Conservation (phyloP, 2,113 vertebrate genomes). For the Cromileptes altivelis region DNA sequence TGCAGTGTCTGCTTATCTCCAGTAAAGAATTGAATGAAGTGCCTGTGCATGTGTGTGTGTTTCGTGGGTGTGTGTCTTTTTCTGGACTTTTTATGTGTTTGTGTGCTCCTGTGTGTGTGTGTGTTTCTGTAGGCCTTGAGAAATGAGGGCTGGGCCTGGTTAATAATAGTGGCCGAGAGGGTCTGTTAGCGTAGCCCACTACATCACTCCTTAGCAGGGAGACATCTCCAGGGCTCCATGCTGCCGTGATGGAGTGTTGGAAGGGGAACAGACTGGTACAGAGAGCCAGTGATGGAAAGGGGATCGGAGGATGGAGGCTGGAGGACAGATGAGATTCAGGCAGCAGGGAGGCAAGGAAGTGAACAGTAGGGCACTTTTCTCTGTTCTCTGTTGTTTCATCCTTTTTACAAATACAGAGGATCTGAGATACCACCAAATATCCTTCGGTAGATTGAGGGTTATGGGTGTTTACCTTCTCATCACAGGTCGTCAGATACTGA, state of each 20-base stretch:
- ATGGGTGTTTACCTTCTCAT: not conserved
- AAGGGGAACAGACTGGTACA: slow-evolving; percentile 61
- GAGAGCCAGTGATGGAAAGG: slow-evolving; percentile 71
- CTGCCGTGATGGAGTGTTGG: slow-evolving; percentile 77
- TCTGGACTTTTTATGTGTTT: slow-evolving; percentile 30
- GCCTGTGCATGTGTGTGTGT: slow-evolving; percentile 11
- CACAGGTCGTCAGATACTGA: not conserved
- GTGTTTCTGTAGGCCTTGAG: slow-evolving; percentile 72
- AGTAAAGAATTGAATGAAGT: slow-evolving; percentile 47
- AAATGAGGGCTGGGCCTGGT: slow-evolving; percentile 72
- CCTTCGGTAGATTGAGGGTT: not conserved
- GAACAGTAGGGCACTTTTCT: slow-evolving; percentile 27
- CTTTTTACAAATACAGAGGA: slow-evolving; percentile 33
- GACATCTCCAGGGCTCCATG: slow-evolving; percentile 79
- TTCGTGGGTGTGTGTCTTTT: slow-evolving; percentile 24
- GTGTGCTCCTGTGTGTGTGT: slow-evolving; percentile 14
- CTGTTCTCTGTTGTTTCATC: slow-evolving; percentile 40
- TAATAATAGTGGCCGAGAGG: slow-evolving; percentile 80
- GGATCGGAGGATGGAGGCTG: slow-evolving; percentile 58
- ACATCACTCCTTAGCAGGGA: slow-evolving; percentile 78
- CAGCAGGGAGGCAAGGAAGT: slow-evolving; percentile 28
- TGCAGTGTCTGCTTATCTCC: slow-evolving; percentile 42
- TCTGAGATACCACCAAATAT: slow-evolving; percentile 23
- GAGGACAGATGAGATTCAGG: slow-evolving; percentile 60
- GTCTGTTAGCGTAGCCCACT: slow-evolving; percentile 79